Conservation (phyloP, 2,113 vertebrate species). For the Macaca mulatta region DNA sequence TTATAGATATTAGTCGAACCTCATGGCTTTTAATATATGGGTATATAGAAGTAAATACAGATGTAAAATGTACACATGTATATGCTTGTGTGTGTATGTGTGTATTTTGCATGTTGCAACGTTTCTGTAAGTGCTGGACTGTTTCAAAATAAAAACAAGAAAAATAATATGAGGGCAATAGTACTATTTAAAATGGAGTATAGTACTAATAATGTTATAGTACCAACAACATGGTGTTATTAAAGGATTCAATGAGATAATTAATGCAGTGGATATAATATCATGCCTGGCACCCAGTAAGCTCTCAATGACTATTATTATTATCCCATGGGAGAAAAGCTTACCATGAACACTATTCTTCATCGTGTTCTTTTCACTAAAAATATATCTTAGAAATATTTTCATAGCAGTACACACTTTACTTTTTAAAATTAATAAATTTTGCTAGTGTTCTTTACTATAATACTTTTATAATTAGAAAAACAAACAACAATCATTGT, state of each 20-base stretch:
- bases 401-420: slow-evolving; percentile 30
- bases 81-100: not conserved
- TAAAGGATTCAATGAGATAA: not conserved
- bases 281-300: not conserved
- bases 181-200: not conserved
- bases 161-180: not conserved
- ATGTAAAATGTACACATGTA: not conserved
- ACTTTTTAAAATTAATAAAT: slow-evolving; percentile 53
- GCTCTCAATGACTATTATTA: not conserved
- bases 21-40: not conserved
- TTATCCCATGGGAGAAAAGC: not conserved
- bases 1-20: not conserved
- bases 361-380: not conserved
- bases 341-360: not conserved
- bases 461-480: slow-evolving; percentile 70
- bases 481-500: slow-evolving; percentile 52
- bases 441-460: slow-evolving; percentile 55
- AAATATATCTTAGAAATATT: slow-evolving; percentile 44
- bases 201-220: not conserved
- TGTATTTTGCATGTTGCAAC: not conserved
- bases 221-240: not conserved
- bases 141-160: slow-evolving; percentile 14
- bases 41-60: not conserved
- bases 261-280: not conserved
- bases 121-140: not conserved